Evolutionary conservation across 2,888 invertebrate genomes (phyloP), one percentile per base, ranked within the genome.

Genomic region (Strigamia crassipes): DNA sequence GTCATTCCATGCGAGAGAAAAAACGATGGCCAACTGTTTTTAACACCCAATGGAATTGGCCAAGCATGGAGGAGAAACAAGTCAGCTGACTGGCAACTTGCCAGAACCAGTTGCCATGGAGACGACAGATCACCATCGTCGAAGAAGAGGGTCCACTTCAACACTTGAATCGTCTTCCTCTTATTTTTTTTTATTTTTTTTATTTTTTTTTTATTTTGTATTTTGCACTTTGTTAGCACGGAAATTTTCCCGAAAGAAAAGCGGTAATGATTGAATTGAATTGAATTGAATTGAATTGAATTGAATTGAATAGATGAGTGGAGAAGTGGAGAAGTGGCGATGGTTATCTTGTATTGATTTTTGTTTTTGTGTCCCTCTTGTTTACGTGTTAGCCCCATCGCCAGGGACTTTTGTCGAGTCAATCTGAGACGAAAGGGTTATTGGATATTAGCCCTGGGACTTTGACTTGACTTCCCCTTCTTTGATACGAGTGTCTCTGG

Each of bases 11-110:
- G 73, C 73, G 73, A 73, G 27, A 31, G 56, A 56, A 56, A 56
- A 73, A 73, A 73, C 73, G 73, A 73, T 73, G 73, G 73, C 73
- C 73, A 73, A 73, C 73, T 73, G 73, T 73, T 73, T 73, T 73
- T 73, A 73, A 73, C 73, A 73, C 73, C 73, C 73, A 12, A 73
- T 73, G 73, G 73, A 73, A 27, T 73, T 73, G 73, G 73, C 73
- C 73, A 73, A 73, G 73, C 73, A 27, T 73, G 73, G 1, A 73
- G 73, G 73, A 73, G 73, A 73, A 73, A 73, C 73, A 73, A 73
- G 73, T 73, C 73, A 73, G 73, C 73, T 73, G 73, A 73, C 73
- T 73, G 73, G 73, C 73, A 73, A 23, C 15, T 13, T 73, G 73
- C 73, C 73, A 73, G 31, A 73, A 73, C 8, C 73, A 73, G 73